Base-by-base conservation (phyloP, 2,113 vertebrate genomes). In the Cacatua alba region DNA sequence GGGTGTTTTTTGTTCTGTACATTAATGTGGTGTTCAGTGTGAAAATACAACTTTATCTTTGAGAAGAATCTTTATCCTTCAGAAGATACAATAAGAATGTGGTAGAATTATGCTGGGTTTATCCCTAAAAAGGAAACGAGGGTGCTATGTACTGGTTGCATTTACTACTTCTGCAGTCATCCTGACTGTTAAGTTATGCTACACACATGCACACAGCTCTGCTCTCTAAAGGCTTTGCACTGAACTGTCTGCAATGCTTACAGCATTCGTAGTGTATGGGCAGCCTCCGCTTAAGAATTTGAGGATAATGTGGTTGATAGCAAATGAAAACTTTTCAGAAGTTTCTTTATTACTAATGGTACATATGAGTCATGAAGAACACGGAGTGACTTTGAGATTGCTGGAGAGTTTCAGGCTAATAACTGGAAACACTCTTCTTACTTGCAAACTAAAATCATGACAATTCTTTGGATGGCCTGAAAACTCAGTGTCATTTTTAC, bases 401-500 rank as follows among this genome's bases (percentile, higher is more conserved):
- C 55, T 74, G 46, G 59, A 85, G 84, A 86, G 59, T 88, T 90
- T 82, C 71, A 59, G 63, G 25, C 81, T 87, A 59, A 11, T 82
- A 74, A 59, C 44, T 93, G 35, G 64, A 83, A 83, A 86, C 67
- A 7, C 29, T 75, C 6, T 84, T 95, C 75, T 78, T 46, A 23
- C n/a, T 91, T 80, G 49, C 59, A 88, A 91, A 70, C 37, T 92
- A 25, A 86, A 93, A 90, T 93, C 3, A 80, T 77, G n/a, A 55
- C 70, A 90, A 88, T 90, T 9, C 65, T 92, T 96, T 90, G 93
- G 90, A 86, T 10, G 15, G 62, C 43, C 33, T 93, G 62, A 77
- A 95, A 95, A 86, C 49, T 63, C 69, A 94, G 70, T 95, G 85
- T 77, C 71, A 78, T n/a, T 88, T 95, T 65, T 90, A 82, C 71